Conservation (phyloP, 2,113 vertebrate genomes). For the Periophthalmodon schlosseri region DNA sequence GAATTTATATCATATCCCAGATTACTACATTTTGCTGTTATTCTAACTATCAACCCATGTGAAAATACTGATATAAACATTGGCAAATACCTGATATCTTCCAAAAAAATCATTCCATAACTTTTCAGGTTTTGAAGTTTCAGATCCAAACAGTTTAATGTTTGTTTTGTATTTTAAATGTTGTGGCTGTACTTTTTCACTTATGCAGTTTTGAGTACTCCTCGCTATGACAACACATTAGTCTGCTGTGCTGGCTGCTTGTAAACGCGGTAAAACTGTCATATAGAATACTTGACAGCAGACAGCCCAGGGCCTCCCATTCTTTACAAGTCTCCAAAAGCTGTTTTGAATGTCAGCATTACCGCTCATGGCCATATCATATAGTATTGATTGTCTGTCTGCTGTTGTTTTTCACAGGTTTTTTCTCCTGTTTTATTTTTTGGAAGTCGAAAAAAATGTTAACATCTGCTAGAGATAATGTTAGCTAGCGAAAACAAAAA, state of each 20-base stretch:
- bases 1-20: too few species aligned
- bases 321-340: constrained; percentile 1
- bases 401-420: background rate
- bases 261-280: background rate
- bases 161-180: background rate
- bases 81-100: too few species aligned
- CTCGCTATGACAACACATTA: background rate
- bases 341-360: constrained; percentile 1
- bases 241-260: background rate
- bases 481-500: background rate
- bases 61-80: too few species aligned
- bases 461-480: constrained; percentile 4
- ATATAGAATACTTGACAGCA: background rate
- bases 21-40: too few species aligned
- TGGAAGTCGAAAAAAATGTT: background rate
- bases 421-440: background rate
- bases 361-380: background rate
- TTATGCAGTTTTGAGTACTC: background rate
- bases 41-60: too few species aligned
- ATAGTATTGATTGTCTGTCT: constrained; percentile 6
- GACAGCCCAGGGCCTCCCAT: background rate
- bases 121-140: background rate
- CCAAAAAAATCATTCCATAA: too few species aligned
- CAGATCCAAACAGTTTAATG: background rate
- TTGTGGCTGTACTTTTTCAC: background rate